Evolutionary conservation across 1,140 invertebrate genomes (phyloP).

Genomic region (Atta texana): DNA sequence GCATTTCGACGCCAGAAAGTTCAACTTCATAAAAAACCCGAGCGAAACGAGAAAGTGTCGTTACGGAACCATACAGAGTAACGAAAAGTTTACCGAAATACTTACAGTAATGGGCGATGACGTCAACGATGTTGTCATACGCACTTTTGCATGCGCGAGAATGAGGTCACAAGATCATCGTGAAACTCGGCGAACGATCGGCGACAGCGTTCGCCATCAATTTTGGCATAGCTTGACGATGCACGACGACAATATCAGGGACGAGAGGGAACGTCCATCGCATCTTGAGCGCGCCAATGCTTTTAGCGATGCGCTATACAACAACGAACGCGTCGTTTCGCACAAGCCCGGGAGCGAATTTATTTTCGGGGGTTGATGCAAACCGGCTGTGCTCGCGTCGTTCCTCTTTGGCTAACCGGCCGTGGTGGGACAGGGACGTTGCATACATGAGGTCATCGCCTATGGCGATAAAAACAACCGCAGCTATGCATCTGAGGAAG

Average conservation of each 20-base stretch:
- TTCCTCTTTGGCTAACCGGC: slow-evolving; percentile 47
- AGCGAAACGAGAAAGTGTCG: too few relatives aligned
- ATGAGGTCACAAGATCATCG: slow-evolving; percentile 41
- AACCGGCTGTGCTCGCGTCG: slow-evolving; percentile 62
- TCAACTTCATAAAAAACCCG: background rate
- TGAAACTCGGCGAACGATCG: slow-evolving; percentile 44
- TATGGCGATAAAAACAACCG: slow-evolving; percentile 46
- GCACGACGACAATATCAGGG: background rate
- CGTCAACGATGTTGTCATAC: slow-evolving; percentile 1
- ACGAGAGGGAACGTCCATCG: background rate
- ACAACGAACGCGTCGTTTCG: background rate
- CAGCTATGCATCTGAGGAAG: slow-evolving; percentile 10
- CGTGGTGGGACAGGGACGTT: slow-evolving; percentile 5
- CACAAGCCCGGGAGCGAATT: slow-evolving; percentile 31
- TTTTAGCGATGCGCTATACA: slow-evolving; percentile 16
- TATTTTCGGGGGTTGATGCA: slow-evolving; percentile 72
- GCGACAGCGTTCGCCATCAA: slow-evolving; percentile 36
- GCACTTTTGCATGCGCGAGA: background rate
- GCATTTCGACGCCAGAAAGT: background rate
- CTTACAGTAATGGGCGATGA: background rate
- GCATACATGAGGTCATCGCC: slow-evolving; percentile 64
- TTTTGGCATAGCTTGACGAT: slow-evolving; percentile 37
- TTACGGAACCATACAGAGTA: background rate
- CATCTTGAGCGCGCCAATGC: slow-evolving; percentile 19
- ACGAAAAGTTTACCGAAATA: slow-evolving; percentile 20